phyloP scores from a whole-genome alignment of 1,140 invertebrate genomes.

The Danaus melanippus region DNA sequence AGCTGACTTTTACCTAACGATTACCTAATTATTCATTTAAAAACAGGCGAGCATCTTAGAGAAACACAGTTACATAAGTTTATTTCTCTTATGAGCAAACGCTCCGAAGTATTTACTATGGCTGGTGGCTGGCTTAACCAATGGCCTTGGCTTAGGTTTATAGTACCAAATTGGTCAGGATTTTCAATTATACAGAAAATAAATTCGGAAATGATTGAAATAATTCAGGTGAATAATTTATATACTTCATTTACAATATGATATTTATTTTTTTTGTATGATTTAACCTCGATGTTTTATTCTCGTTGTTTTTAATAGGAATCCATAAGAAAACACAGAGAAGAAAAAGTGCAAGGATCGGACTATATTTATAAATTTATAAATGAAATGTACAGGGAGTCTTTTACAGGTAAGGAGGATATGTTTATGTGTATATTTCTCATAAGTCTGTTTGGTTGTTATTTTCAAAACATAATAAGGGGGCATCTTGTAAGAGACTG shows the following conservation, averaged over 20 bases:
- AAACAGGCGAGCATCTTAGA: constrained; percentile 52
- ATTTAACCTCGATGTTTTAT: too few relatives aligned
- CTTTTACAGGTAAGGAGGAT: constrained; percentile 73
- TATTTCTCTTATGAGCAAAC: constrained; percentile 74
- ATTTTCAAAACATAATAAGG: too few relatives aligned
- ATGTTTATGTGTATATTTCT: too few relatives aligned
- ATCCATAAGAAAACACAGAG: constrained; percentile 54
- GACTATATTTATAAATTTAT: constrained; percentile 87
- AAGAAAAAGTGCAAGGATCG: constrained; percentile 41
- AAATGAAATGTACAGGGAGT: constrained; percentile 75
- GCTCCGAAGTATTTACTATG: constrained; percentile 79
- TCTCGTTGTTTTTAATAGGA: constrained; percentile 36
- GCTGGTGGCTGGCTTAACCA: constrained; percentile 78
- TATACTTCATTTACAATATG: too few relatives aligned
- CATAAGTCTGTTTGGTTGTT: too few relatives aligned
- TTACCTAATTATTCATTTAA: not conserved
- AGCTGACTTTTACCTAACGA: not conserved
- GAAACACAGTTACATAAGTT: constrained; percentile 74
- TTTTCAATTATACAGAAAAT: constrained; percentile 78
- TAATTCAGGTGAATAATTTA: constrained; percentile 47
- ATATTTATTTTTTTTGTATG: too few relatives aligned
- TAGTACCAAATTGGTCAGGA: constrained; percentile 78
- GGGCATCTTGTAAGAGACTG: too few relatives aligned
- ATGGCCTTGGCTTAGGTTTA: constrained; percentile 79
- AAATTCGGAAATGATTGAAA: constrained; percentile 73